Conservation (phyloP, 35 echinoderm and acorn worm genomes). For the Hemicentrotus pulcherrimus region DNA sequence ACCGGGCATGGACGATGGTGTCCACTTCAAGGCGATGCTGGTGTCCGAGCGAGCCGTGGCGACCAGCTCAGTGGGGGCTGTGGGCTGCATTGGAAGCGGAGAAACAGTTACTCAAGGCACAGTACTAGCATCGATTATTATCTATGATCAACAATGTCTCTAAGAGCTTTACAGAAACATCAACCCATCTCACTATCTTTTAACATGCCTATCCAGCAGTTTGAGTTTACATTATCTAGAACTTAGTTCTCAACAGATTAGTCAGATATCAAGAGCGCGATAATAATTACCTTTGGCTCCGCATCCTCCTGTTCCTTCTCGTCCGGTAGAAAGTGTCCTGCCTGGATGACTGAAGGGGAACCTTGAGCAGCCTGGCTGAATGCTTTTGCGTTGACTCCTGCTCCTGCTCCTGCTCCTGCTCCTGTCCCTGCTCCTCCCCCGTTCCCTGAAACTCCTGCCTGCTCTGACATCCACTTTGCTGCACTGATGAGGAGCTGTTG, state of each 20-base stretch:
- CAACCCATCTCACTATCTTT: no score
- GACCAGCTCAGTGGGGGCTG: constrained; percentile 53
- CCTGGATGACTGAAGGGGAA: neutral
- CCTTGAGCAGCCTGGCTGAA: neutral
- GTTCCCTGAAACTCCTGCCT: neutral
- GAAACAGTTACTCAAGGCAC: neutral
- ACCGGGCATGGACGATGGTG: constrained; percentile 43
- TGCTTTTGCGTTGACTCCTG: neutral
- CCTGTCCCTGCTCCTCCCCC: neutral
- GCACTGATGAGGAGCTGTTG: constrained; percentile 37
- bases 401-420: neutral
- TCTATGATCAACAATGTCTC: neutral
- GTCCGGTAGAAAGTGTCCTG: constrained; percentile 41
- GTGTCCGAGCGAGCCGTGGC: constrained; percentile 60
- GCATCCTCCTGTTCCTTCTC: constrained; percentile 10
- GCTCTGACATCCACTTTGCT: constrained; percentile 23
- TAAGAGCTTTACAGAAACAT: no score
- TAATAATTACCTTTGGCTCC: neutral
- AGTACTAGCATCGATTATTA: neutral
- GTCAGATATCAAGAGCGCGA: no score
- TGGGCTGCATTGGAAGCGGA: constrained; percentile 10
- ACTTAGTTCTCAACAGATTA: no score
- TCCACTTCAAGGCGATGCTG: constrained; percentile 77
- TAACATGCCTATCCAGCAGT: no score
- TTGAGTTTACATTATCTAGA: no score